Percentiles rank a stretch among this genome's conserved stretches.
These are phyloP conservation scores for Brachycybe producta DNA, from an alignment of 2,888 invertebrate genomes.

Conservation along the genomic window DNA sequence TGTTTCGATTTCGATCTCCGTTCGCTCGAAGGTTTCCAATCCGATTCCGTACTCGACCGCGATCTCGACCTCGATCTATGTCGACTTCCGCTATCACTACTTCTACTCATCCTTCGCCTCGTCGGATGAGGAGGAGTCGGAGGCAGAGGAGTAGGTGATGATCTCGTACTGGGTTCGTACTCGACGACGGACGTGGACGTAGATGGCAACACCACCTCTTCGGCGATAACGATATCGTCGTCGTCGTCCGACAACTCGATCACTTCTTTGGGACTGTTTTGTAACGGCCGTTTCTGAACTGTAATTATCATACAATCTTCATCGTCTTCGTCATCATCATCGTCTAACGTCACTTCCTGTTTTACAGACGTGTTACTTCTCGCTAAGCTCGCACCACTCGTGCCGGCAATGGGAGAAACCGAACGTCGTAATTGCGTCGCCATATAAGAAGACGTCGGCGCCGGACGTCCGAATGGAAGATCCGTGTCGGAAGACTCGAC, in stretches of 20 bases:
- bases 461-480: not conserved
- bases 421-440: not conserved
- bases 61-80: not conserved
- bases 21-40: not conserved
- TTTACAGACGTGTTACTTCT: too few species aligned
- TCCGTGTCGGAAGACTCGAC: not conserved
- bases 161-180: too few species aligned
- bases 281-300: conserved; percentile 1
- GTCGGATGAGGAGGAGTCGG: too few species aligned
- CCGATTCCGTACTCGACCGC: not conserved
- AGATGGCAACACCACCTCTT: too few species aligned
- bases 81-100: not conserved
- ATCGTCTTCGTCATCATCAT: conserved; percentile 2
- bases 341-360: not conserved
- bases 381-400: too few species aligned
- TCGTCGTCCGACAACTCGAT: conserved; percentile 4
- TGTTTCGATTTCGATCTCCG: not conserved
- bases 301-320: conserved; percentile 7
- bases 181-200: too few species aligned
- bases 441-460: not conserved
- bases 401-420: not conserved
- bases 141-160: too few species aligned
- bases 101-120: too few species aligned
- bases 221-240: too few species aligned
- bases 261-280: not conserved